Percentiles rank a stretch among this genome's conserved stretches.
Evolutionary conservation across 2,888 invertebrate genomes (phyloP).

Genomic region (Amblyjoppa fuscipennis): DNA sequence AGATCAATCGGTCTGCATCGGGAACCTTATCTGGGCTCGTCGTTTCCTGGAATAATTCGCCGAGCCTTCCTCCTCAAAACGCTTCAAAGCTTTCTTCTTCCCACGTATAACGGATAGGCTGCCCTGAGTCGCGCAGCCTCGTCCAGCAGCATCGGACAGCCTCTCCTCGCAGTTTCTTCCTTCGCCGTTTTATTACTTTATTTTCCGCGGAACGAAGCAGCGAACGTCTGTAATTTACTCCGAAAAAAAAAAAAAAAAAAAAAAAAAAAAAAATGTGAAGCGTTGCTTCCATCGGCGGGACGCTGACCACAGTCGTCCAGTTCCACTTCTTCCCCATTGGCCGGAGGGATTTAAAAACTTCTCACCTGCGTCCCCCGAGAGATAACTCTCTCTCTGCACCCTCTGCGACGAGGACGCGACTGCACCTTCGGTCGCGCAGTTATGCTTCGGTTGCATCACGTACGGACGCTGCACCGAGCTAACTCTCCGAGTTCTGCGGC

Average conservation of each 20-base stretch:
- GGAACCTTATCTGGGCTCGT: slow-evolving; percentile 37
- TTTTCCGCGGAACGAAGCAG: slow-evolving; percentile 70
- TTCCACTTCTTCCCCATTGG: slow-evolving; percentile 22
- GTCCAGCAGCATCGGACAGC: neutral
- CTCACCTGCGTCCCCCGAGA: slow-evolving; percentile 54
- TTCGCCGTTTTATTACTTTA: slow-evolving; percentile 63
- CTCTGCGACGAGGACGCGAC: slow-evolving; percentile 47
- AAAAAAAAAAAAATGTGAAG: slow-evolving; percentile 36
- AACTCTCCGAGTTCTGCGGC: slow-evolving; percentile 17
- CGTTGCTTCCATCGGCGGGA: slow-evolving; percentile 39
- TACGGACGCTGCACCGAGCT: slow-evolving; percentile 54
- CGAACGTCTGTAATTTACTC: slow-evolving; percentile 68
- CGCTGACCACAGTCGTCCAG: slow-evolving; percentile 35
- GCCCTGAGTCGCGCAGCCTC: slow-evolving; percentile 1
- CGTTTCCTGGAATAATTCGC: slow-evolving; percentile 49
- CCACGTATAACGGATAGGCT: slow-evolving; percentile 49
- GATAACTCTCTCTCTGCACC: slow-evolving; percentile 47
- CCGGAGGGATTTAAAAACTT: slow-evolving; percentile 52
- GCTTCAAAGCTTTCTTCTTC: slow-evolving; percentile 51
- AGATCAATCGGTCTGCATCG: slow-evolving; percentile 51
- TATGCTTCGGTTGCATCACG: slow-evolving; percentile 75
- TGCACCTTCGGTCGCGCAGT: slow-evolving; percentile 59
- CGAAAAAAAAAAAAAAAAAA: slow-evolving; percentile 30
- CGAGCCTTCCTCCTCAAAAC: slow-evolving; percentile 18
- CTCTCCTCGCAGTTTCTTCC: slow-evolving; percentile 40